These are phyloP conservation scores for Trisateles emortualis DNA, from an alignment of 2,888 invertebrate species.

Conservation along the genomic window DNA sequence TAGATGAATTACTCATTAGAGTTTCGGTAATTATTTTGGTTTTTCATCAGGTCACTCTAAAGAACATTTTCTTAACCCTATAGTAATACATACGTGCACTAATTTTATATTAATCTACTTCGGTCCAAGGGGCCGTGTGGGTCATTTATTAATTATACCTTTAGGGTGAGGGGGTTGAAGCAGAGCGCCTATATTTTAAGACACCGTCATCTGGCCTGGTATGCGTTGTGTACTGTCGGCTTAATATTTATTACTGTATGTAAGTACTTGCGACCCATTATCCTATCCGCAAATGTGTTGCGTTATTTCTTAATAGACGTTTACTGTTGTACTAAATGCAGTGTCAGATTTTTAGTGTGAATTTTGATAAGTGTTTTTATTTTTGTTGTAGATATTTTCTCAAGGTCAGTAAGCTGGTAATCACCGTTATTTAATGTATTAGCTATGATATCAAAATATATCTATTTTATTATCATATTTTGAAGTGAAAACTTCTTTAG, in stretches of 20 bases:
- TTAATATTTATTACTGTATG: conserved; percentile 72
- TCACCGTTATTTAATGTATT: too few relatives aligned
- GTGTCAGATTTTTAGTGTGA: not conserved
- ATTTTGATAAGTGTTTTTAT: too few relatives aligned
- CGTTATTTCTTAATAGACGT: conserved; percentile 33
- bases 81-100: conserved; percentile 43
- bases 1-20: too few relatives aligned
- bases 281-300: conserved; percentile 41
- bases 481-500: too few relatives aligned
- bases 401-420: too few relatives aligned
- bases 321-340: conserved; percentile 11
- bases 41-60: conserved; percentile 1
- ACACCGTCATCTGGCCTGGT: conserved; percentile 74
- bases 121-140: conserved; percentile 65
- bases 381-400: too few relatives aligned
- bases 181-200: conserved; percentile 84
- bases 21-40: not conserved
- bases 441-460: too few relatives aligned
- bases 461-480: too few relatives aligned
- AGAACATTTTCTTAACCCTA: conserved; percentile 11
- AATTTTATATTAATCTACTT: conserved; percentile 68
- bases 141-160: conserved; percentile 86
- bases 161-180: conserved; percentile 67
- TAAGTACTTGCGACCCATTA: conserved; percentile 50
- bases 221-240: conserved; percentile 72